These are phyloP conservation scores for Amphimallon solstitiale DNA, from an alignment of 2,888 invertebrate genomes.

Conservation along the genomic window DNA sequence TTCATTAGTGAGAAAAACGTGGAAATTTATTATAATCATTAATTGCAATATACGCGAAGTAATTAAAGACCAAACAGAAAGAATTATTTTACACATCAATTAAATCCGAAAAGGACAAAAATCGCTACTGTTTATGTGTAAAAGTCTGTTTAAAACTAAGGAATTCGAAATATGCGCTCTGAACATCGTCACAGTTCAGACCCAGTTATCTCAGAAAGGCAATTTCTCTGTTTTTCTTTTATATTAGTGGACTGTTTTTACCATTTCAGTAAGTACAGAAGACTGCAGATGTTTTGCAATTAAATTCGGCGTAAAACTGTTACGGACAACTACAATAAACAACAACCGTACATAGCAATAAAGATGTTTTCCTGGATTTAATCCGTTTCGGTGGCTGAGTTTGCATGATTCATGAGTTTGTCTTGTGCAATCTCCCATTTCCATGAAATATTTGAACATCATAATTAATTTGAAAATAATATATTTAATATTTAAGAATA, in stretches of 20 bases:
- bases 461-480: neutral
- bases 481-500: too few species aligned
- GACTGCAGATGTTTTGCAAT: slow-evolving; percentile 7
- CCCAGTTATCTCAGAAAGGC: slow-evolving; percentile 16
- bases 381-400: slow-evolving; percentile 1
- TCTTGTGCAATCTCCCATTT: neutral
- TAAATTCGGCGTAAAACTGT: slow-evolving; percentile 30
- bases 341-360: slow-evolving; percentile 6
- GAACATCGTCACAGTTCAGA: slow-evolving; percentile 19
- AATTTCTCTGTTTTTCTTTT: slow-evolving; percentile 6
- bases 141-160: slow-evolving; percentile 2
- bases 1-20: slow-evolving; percentile 6
- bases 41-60: neutral
- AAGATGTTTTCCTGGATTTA: slow-evolving; percentile 25
- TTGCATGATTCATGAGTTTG: neutral
- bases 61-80: slow-evolving; percentile 21
- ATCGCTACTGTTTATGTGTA: neutral
- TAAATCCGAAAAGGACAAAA: slow-evolving; percentile 13
- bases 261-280: slow-evolving; percentile 20
- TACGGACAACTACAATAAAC: slow-evolving; percentile 11
- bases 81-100: slow-evolving; percentile 10
- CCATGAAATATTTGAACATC: slow-evolving; percentile 1
- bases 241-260: slow-evolving; percentile 1
- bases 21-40: slow-evolving; percentile 13
- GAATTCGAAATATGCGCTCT: slow-evolving; percentile 19